phyloP scores from a whole-genome alignment of 1,140 invertebrate genomes.

The Dendrolimus kikuchii region DNA sequence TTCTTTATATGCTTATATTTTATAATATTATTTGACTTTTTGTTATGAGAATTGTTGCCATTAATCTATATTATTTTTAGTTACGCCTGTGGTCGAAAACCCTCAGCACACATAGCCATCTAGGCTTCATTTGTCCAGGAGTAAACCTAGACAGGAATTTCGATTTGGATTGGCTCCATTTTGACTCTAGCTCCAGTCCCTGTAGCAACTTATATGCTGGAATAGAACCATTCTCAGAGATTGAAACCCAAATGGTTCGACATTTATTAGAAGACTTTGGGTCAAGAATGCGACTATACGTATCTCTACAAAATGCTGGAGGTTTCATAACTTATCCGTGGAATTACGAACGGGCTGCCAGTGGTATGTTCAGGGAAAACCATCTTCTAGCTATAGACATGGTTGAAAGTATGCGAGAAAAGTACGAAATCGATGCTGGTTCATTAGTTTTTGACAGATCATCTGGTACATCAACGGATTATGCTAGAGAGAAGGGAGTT shows the following conservation, averaged over 20 bases:
- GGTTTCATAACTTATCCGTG: constrained; percentile 48
- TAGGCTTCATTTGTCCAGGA: constrained; percentile 45
- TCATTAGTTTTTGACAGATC: constrained; percentile 35
- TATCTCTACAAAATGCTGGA: constrained; percentile 49
- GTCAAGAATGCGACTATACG: constrained; percentile 27
- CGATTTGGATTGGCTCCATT: constrained; percentile 38
- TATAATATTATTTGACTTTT: no score
- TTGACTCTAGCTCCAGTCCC: constrained; percentile 46
- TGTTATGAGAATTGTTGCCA: no score
- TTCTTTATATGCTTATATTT: no score
- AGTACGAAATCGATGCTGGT: constrained; percentile 30
- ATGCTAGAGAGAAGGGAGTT: constrained; percentile 27
- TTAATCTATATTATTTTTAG: constrained; percentile 23
- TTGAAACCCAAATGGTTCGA: constrained; percentile 31
- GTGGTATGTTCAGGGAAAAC: constrained; percentile 47
- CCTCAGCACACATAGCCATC: constrained; percentile 29
- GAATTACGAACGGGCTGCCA: constrained; percentile 49
- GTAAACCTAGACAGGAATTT: constrained; percentile 55
- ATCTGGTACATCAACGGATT: constrained; percentile 49
- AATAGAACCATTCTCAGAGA: constrained; percentile 37
- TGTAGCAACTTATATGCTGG: constrained; percentile 48
- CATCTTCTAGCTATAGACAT: constrained; percentile 37
- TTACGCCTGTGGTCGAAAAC: constrained; percentile 43
- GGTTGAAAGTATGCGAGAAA: constrained; percentile 25
- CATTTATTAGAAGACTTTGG: constrained; percentile 27